A percentile compares a stretch with the other conserved stretches of the same genome.
Conservation (phyloP, 2,797 vertebrate species). For the Gila robusta region DNA sequence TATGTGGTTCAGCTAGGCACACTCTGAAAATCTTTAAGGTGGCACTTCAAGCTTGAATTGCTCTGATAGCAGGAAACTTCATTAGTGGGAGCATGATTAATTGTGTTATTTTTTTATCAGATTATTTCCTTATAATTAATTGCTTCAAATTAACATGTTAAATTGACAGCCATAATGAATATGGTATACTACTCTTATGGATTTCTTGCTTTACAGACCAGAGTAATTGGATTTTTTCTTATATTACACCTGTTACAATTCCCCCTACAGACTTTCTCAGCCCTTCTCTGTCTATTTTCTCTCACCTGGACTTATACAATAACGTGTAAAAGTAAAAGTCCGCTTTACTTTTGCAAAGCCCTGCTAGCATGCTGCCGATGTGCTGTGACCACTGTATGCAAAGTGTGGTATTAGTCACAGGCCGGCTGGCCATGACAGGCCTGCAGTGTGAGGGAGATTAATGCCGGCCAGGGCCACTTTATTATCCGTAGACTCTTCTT, state of each 20-base stretch:
- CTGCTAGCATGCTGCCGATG: constrained; percentile 80
- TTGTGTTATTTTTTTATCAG: neutral
- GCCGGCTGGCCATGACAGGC: constrained; percentile 92
- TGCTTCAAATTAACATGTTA: constrained; percentile 19
- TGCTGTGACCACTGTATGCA: constrained; percentile 98
- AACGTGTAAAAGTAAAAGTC: constrained; percentile 59
- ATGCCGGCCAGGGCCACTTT: constrained; percentile 94
- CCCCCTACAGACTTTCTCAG: neutral
- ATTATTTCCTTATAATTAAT: constrained; percentile 32
- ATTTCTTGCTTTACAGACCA: constrained; percentile 34
- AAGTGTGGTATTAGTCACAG: constrained; percentile 99
- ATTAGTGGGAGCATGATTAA: constrained; percentile 25
- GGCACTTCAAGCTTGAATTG: constrained; percentile 21
- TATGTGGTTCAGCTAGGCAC: neutral
- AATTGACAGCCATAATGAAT: constrained; percentile 24
- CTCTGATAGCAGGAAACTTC: constrained; percentile 24
- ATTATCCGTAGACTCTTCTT: constrained; percentile 98
- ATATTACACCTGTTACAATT: constrained; percentile 3
- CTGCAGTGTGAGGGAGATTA: constrained; percentile 99
- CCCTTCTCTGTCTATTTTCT: neutral
- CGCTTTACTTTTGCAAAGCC: constrained; percentile 71
- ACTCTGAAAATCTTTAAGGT: constrained; percentile 22
- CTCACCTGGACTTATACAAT: neutral
- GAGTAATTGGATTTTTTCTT: neutral
- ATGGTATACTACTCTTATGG: neutral